These are phyloP conservation scores for Chlorops oryzae DNA, from an alignment of 1,140 invertebrate genomes.

Conservation along the genomic window DNA sequence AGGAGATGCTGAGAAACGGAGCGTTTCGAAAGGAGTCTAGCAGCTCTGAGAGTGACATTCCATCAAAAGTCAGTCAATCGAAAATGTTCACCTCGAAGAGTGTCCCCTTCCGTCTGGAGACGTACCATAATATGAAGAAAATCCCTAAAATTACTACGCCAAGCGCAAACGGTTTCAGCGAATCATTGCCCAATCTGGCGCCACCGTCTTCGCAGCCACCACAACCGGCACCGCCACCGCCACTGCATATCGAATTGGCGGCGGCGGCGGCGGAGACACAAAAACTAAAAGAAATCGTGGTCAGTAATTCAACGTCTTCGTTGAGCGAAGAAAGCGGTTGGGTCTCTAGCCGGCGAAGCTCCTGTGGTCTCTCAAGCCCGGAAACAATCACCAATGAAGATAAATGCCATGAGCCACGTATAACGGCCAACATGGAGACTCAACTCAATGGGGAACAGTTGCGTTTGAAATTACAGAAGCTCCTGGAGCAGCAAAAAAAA, in stretches of 20 bases:
- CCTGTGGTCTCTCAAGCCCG: conserved; percentile 51
- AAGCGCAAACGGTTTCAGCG: conserved; percentile 48
- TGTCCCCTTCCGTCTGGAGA: conserved; percentile 54
- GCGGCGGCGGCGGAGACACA: conserved; percentile 21
- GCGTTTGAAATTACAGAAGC: conserved; percentile 53
- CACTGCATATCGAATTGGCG: no score
- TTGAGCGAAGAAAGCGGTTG: conserved; percentile 70
- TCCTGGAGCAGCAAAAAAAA: conserved; percentile 46
- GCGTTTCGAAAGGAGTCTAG: conserved; percentile 31
- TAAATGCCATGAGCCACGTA: conserved; percentile 43
- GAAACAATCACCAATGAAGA: conserved; percentile 47
- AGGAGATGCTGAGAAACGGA: conserved; percentile 41
- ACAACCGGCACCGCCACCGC: no score
- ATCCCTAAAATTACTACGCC: conserved; percentile 15
- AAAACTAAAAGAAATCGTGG: conserved; percentile 23
- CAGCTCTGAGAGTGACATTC: conserved; percentile 36
- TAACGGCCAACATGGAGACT: conserved; percentile 41
- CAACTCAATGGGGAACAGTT: conserved; percentile 57
- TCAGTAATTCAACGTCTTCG: conserved; percentile 60
- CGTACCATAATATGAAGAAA: conserved; percentile 10
- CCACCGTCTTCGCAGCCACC: conserved; percentile 55
- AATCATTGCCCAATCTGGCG: conserved; percentile 59
- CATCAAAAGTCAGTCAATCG: conserved; percentile 22
- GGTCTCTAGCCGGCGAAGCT: conserved; percentile 65
- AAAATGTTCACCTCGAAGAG: conserved; percentile 48